A percentile compares a stretch with the other conserved stretches of the same genome.
Conservation (phyloP, 2,888 invertebrate genomes). For the Ennomos erosarius region DNA sequence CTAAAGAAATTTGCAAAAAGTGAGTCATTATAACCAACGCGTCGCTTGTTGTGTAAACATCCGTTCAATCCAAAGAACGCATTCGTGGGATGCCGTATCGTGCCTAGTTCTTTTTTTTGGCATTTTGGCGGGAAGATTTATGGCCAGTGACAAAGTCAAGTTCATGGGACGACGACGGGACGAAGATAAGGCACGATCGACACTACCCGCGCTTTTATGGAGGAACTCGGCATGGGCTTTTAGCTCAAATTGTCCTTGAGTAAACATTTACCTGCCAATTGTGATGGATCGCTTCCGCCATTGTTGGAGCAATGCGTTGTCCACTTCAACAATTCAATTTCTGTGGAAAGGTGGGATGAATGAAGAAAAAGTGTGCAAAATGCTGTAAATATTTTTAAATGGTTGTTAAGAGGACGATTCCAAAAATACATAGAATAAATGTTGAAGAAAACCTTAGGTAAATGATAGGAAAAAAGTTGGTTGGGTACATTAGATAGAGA, state of each 20-base stretch:
- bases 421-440: neutral
- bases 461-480: too few relatives aligned
- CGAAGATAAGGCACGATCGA: slow-evolving; percentile 66
- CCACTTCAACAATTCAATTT: slow-evolving; percentile 74
- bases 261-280: slow-evolving; percentile 81
- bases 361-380: slow-evolving; percentile 40
- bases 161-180: slow-evolving; percentile 69
- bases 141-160: slow-evolving; percentile 82
- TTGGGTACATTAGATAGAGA: too few relatives aligned
- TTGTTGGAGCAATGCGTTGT: slow-evolving; percentile 46
- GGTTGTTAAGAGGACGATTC: slow-evolving; percentile 5
- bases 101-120: slow-evolving; percentile 53
- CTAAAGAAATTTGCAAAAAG: slow-evolving; percentile 58
- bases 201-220: slow-evolving; percentile 62
- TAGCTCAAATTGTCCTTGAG: slow-evolving; percentile 76
- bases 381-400: slow-evolving; percentile 28
- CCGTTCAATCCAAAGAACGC: slow-evolving; percentile 66
- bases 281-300: slow-evolving; percentile 73
- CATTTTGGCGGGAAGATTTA: slow-evolving; percentile 75
- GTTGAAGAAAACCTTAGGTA: too few relatives aligned
- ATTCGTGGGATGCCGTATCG: slow-evolving; percentile 56
- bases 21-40: slow-evolving; percentile 53
- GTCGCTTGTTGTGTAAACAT: slow-evolving; percentile 79
- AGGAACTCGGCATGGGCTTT: slow-evolving; percentile 75
- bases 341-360: slow-evolving; percentile 49